Conservation (phyloP, 2,888 invertebrate species). For the Cotesia congregata region DNA sequence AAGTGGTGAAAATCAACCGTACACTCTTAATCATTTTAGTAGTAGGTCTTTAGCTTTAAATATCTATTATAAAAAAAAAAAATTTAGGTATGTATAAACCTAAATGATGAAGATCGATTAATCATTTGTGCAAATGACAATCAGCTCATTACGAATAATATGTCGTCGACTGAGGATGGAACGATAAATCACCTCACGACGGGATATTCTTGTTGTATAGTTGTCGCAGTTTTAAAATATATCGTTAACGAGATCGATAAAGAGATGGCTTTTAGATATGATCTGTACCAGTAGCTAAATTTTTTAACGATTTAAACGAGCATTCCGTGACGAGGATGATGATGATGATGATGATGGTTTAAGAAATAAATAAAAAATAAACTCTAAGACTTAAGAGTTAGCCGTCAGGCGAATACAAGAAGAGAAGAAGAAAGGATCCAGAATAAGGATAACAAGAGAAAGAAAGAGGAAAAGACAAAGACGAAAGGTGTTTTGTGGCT, state of each 20-base stretch:
- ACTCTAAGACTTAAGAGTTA: slow-evolving; percentile 5
- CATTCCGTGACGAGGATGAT: neutral
- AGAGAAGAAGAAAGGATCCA: too few species aligned
- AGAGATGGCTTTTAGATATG: slow-evolving; percentile 30
- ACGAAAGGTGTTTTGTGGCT: slow-evolving; percentile 4
- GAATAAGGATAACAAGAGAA: neutral
- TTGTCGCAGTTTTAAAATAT: slow-evolving; percentile 18
- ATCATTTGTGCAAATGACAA: slow-evolving; percentile 47
- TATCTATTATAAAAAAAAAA: neutral
- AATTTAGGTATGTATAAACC: too few species aligned
- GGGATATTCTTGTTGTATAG: slow-evolving; percentile 30
- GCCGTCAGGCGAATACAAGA: neutral
- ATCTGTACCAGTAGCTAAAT: slow-evolving; percentile 24
- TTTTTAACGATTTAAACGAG: slow-evolving; percentile 22
- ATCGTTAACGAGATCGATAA: slow-evolving; percentile 49
- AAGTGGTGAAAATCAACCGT: too few species aligned
- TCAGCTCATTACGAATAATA: slow-evolving; percentile 46
- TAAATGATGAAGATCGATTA: slow-evolving; percentile 32
- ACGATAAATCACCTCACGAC: slow-evolving; percentile 35
- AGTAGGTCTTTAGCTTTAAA: too few species aligned
- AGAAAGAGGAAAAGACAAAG: slow-evolving; percentile 12
- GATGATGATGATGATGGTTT: neutral
- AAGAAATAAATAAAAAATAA: slow-evolving; percentile 6
- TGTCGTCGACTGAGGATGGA: slow-evolving; percentile 26
- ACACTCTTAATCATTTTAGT: too few species aligned